Conservation (phyloP, 2,113 vertebrate species). For the Ivindomyrus marchei region DNA sequence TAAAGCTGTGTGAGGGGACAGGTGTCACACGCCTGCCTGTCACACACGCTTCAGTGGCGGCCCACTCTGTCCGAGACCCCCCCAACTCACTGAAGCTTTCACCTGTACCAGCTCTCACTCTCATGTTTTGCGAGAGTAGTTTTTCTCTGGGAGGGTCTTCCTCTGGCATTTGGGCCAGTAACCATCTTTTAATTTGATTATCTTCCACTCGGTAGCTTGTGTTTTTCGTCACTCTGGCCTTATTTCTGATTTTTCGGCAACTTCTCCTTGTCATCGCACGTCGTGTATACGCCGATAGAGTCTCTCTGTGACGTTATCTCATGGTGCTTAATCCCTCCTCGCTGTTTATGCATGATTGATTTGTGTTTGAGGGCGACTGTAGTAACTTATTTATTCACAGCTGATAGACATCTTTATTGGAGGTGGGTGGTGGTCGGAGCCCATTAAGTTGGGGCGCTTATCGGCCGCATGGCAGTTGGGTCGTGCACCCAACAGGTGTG, state of each 20-base stretch:
- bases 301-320: conserved; percentile 49
- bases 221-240: conserved; percentile 61
- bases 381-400: conserved; percentile 51
- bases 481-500: conserved; percentile 30
- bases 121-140: not conserved
- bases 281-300: conserved; percentile 49
- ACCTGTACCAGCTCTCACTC: not conserved
- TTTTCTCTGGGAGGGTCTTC: not conserved
- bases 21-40: not conserved
- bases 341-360: conserved; percentile 58
- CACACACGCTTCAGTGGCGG: not conserved
- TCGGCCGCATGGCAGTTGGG: conserved; percentile 38
- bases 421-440: conserved; percentile 44
- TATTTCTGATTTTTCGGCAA: conserved; percentile 45
- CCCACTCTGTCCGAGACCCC: not conserved
- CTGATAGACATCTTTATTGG: conserved; percentile 61
- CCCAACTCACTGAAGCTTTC: not conserved
- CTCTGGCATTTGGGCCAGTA: conserved; percentile 40
- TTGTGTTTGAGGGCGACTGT: conserved; percentile 43
- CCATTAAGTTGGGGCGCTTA: conserved; percentile 46
- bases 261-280: conserved; percentile 53
- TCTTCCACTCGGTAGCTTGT: conserved; percentile 60
- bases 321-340: conserved; percentile 42
- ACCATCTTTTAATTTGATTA: conserved; percentile 48
- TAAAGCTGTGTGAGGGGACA: not conserved